Conservation (phyloP, 2,888 invertebrate genomes). For the Mimachlamys varia region DNA sequence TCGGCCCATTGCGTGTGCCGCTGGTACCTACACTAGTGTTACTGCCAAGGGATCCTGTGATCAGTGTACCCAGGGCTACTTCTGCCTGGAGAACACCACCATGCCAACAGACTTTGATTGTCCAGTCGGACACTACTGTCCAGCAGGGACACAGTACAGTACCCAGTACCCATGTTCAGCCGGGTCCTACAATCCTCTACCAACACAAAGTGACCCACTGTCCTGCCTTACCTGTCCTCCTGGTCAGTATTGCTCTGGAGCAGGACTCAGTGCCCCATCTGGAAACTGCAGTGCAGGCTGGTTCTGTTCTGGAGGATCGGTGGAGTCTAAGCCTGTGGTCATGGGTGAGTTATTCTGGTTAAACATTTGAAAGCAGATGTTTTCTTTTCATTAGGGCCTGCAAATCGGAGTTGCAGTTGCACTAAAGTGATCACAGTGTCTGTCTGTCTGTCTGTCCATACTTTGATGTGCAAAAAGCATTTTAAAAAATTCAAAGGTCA, state of each 20-base stretch:
- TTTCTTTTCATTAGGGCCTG: too few species aligned
- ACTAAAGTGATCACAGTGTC: too few species aligned
- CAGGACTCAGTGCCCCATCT: conserved; percentile 64
- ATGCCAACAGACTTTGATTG: conserved; percentile 66
- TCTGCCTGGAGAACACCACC: conserved; percentile 72
- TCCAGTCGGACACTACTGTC: conserved; percentile 74
- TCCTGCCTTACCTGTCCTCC: conserved; percentile 74
- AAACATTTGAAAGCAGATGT: neutral
- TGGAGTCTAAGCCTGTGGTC: conserved; percentile 66
- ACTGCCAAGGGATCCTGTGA: conserved; percentile 71
- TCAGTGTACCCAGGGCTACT: conserved; percentile 75
- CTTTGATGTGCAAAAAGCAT: too few species aligned
- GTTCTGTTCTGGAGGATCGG: conserved; percentile 78
- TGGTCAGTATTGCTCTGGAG: conserved; percentile 74
- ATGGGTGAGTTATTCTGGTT: conserved; percentile 62
- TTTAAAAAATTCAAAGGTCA: too few species aligned
- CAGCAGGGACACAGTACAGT: conserved; percentile 69
- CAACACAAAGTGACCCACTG: conserved; percentile 57
- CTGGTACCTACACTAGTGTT: conserved; percentile 73
- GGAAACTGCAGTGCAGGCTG: conserved; percentile 77
- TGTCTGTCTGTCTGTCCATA: too few species aligned
- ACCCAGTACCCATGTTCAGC: conserved; percentile 72
- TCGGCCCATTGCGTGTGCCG: conserved; percentile 66
- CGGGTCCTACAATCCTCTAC: conserved; percentile 75
- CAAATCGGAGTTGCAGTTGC: neutral